Evolutionary conservation across 2,113 vertebrate species (phyloP).

Genomic region (Gallinago undulata): DNA sequence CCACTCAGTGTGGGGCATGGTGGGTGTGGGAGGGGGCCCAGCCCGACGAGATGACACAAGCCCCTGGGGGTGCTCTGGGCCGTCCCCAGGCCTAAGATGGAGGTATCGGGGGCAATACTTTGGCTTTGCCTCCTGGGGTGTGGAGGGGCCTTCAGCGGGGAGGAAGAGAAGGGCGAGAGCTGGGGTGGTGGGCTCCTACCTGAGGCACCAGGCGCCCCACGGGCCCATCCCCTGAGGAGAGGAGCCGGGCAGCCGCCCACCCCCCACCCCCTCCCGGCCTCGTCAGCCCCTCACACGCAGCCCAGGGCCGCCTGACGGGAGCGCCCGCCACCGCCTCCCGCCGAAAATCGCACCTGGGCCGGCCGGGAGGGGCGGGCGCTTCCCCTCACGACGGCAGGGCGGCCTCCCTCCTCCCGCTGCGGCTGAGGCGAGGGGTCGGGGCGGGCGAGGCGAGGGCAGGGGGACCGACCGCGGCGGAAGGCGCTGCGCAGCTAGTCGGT

Average conservation of each 20-base stretch:
- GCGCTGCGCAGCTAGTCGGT: constrained; percentile 47
- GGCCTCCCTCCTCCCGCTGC: too few species aligned
- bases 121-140: background rate
- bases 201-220: background rate
- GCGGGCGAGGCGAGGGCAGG: too few species aligned
- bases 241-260: too few species aligned
- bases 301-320: too few species aligned
- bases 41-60: rapidly evolving
- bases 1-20: rapidly evolving
- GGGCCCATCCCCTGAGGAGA: background rate
- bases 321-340: background rate
- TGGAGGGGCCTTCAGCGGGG: background rate
- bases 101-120: rapidly evolving
- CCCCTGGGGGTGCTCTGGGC: rapidly evolving
- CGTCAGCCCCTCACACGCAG: background rate
- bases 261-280: too few species aligned
- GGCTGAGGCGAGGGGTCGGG: too few species aligned
- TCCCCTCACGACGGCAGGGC: background rate
- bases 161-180: too few species aligned
- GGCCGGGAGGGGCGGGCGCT: background rate
- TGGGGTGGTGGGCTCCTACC: background rate
- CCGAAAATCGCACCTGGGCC: too few species aligned
- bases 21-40: rapidly evolving
- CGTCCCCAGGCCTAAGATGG: rapidly evolving
- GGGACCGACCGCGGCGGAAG: background rate